phyloP scores from a whole-genome alignment of 2,797 vertebrate genomes.

The Neosilurus mollespiculum region DNA sequence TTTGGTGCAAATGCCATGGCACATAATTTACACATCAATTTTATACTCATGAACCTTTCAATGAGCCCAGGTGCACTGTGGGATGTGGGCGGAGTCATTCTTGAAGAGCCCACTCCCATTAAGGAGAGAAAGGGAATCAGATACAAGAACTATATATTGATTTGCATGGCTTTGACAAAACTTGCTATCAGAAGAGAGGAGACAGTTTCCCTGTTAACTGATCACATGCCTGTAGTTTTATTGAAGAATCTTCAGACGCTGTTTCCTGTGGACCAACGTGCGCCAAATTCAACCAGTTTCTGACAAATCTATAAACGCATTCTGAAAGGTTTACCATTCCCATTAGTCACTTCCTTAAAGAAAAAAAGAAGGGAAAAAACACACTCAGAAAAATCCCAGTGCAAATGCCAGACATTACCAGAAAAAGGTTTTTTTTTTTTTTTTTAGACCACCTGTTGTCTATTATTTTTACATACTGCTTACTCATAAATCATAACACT shows the following conservation, averaged over 20 bases:
- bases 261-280: not conserved
- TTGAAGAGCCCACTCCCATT: not conserved
- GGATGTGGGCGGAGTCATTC: not conserved
- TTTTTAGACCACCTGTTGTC: constrained; percentile 98
- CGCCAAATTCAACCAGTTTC: not conserved
- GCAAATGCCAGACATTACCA: constrained; percentile 58
- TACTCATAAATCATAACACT: constrained; percentile 99
- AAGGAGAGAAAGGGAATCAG: not conserved
- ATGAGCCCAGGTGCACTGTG: not conserved
- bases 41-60: not conserved
- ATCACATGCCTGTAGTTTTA: not conserved
- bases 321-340: not conserved
- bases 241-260: not conserved
- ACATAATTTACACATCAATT: not conserved
- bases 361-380: not conserved
- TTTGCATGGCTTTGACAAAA: not conserved
- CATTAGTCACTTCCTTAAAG: not conserved
- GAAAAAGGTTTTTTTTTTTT: constrained; percentile 63
- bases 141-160: not conserved
- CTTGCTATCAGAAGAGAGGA: not conserved
- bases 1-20: not conserved
- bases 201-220: not conserved
- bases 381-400: not conserved
- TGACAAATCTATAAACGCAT: not conserved
- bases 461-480: constrained; percentile 99